A percentile compares a stretch with the other conserved stretches of the same genome.
Evolutionary conservation across 2,113 vertebrate genomes (phyloP).

Genomic region (Eulacestoma nigropectus): DNA sequence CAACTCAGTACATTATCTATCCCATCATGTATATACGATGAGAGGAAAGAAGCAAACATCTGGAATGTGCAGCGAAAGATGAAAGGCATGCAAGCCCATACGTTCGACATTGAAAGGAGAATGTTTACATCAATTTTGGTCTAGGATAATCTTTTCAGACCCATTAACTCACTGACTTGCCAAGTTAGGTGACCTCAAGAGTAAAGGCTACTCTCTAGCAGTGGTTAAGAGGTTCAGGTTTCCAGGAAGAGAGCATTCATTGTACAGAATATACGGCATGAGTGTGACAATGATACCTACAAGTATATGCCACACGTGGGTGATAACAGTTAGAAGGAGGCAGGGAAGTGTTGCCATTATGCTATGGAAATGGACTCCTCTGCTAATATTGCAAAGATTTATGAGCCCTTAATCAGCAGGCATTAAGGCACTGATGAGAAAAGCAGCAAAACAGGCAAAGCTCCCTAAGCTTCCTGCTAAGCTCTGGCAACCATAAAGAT

Average conservation of each 20-base stretch:
- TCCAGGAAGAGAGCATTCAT: neutral
- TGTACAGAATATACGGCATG: neutral
- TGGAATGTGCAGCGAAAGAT: slow-evolving; percentile 46
- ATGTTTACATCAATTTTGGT: slow-evolving; percentile 55
- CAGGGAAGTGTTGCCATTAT: neutral
- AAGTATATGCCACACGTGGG: neutral
- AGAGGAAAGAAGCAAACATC: slow-evolving; percentile 48
- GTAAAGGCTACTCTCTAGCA: slow-evolving; percentile 28
- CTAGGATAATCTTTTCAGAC: slow-evolving; percentile 45
- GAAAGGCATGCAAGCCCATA: slow-evolving; percentile 33
- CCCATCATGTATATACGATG: neutral
- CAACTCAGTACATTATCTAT: slow-evolving; percentile 12
- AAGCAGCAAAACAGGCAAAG: slow-evolving; percentile 34
- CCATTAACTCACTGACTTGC: slow-evolving; percentile 61
- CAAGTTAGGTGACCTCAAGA: slow-evolving; percentile 40
- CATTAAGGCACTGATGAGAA: slow-evolving; percentile 40
- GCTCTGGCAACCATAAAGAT: neutral
- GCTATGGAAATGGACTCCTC: neutral
- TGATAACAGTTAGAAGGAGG: neutral
- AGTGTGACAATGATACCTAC: neutral
- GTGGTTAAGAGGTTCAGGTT: neutral
- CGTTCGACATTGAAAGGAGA: slow-evolving; percentile 8
- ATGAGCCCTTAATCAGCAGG: slow-evolving; percentile 22
- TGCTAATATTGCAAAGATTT: slow-evolving; percentile 51
- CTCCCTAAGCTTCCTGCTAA: neutral